Percentiles rank a stretch among this genome's conserved stretches.
phyloP scores from a whole-genome alignment of 2,888 invertebrate species.

The Digitonthophagus gazella region DNA sequence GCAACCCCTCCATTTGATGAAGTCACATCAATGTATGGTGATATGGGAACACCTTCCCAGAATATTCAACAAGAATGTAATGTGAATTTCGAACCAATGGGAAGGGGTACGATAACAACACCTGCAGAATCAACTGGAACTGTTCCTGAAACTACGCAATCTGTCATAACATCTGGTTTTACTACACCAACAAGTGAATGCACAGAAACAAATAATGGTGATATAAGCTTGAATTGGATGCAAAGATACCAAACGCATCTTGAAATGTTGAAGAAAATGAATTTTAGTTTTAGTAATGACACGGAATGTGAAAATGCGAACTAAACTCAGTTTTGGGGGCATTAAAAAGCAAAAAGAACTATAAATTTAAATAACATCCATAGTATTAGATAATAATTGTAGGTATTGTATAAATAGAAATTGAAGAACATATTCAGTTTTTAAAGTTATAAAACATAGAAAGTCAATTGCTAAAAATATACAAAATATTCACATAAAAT shows the following conservation, averaged over 20 bases:
- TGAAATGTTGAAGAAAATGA: not conserved
- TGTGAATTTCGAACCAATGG: not conserved
- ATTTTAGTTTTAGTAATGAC: not conserved
- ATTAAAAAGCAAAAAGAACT: no score
- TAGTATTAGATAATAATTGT: not conserved
- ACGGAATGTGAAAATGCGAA: not conserved
- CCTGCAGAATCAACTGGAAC: not conserved
- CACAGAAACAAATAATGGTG: not conserved
- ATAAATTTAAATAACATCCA: no score
- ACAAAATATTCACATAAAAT: no score
- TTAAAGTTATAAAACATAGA: no score
- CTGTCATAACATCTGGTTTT: no score
- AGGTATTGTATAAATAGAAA: not conserved
- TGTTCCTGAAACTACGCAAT: not conserved
- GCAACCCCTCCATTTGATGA: no score
- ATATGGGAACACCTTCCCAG: not conserved
- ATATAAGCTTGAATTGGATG: not conserved
- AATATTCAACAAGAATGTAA: not conserved
- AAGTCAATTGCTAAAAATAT: no score
- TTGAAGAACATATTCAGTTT: no score
- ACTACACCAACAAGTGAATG: not conserved
- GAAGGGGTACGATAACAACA: not conserved
- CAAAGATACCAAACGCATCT: not conserved
- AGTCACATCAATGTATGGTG: no score
- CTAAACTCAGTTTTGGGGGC: not conserved